Conservation (phyloP, 37 sponge, comb jelly and placozoan species). For the Petrosia ficiformis region DNA sequence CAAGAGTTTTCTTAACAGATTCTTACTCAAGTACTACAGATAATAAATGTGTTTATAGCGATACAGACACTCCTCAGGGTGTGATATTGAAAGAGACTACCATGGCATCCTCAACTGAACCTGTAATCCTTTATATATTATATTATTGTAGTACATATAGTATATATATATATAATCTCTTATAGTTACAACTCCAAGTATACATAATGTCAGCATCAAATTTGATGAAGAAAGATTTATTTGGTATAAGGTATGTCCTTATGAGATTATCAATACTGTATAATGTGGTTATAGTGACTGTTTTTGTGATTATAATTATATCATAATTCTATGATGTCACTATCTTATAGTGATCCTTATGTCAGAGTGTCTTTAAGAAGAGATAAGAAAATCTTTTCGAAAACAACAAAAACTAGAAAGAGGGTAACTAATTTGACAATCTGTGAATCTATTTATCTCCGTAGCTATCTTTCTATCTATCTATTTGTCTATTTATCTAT, state of each 20-base stretch:
- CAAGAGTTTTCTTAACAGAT: too few species aligned
- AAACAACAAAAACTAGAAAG: constrained; percentile 49
- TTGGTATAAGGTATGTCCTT: constrained; percentile 41
- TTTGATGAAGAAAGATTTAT: constrained; percentile 46
- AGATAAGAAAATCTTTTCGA: constrained; percentile 4
- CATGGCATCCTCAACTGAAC: too few species aligned
- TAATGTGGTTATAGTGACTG: too few species aligned
- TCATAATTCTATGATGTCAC: too few species aligned
- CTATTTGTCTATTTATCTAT: constrained; percentile 9
- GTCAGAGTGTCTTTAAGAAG: constrained; percentile 41
- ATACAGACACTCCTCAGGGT: too few species aligned
- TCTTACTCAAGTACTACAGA: too few species aligned
- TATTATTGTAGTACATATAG: too few species aligned
- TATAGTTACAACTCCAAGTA: constrained; percentile 58
- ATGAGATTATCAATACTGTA: not conserved
- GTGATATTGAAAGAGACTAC: too few species aligned
- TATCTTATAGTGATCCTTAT: constrained; percentile 61
- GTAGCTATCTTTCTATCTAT: not conserved
- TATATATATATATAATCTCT: too few species aligned
- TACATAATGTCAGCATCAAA: constrained; percentile 35
- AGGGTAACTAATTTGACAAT: constrained; percentile 14
- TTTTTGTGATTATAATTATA: too few species aligned
- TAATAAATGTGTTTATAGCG: too few species aligned
- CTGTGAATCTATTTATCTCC: not conserved
- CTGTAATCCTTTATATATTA: too few species aligned